Percentiles rank a stretch among this genome's conserved stretches.
These are phyloP conservation scores for Bothrops jararaca DNA, from an alignment of 2,113 vertebrate genomes.

Conservation along the genomic window DNA sequence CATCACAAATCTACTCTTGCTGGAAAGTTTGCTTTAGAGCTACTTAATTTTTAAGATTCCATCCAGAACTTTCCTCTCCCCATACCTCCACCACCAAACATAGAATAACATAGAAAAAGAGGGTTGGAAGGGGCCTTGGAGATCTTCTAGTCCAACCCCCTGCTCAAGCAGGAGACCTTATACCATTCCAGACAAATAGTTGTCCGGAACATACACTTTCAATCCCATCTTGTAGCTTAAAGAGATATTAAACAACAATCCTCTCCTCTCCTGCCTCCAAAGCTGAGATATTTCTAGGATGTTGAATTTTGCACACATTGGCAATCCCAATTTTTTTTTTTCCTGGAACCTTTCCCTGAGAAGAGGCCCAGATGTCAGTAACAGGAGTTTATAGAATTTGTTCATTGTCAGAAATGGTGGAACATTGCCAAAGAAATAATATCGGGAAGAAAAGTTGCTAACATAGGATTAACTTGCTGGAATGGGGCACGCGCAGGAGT, in stretches of 20 bases:
- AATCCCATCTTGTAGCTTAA: background rate
- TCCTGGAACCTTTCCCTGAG: background rate
- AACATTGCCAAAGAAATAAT: conserved; percentile 11
- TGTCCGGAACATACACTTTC: background rate
- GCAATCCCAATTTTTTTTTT: background rate
- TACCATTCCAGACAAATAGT: background rate
- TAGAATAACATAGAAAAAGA: background rate
- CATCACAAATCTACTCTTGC: background rate
- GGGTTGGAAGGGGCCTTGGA: background rate
- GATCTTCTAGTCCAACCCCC: background rate
- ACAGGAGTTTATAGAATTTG: background rate
- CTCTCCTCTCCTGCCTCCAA: background rate
- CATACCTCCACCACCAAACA: background rate
- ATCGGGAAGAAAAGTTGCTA: background rate
- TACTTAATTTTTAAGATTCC: background rate
- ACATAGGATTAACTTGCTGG: background rate
- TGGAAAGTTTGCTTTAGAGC: background rate
- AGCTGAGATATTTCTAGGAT: background rate
- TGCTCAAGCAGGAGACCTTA: background rate
- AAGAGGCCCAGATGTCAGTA: conserved; percentile 2
- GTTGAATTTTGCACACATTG: background rate
- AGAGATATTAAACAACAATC: background rate
- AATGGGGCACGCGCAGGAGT: background rate
- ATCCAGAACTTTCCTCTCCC: background rate
- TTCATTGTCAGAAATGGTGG: conserved; percentile 7